phyloP scores from a whole-genome alignment of 1,140 invertebrate species.

The Rhynchophorus ferrugineus region DNA sequence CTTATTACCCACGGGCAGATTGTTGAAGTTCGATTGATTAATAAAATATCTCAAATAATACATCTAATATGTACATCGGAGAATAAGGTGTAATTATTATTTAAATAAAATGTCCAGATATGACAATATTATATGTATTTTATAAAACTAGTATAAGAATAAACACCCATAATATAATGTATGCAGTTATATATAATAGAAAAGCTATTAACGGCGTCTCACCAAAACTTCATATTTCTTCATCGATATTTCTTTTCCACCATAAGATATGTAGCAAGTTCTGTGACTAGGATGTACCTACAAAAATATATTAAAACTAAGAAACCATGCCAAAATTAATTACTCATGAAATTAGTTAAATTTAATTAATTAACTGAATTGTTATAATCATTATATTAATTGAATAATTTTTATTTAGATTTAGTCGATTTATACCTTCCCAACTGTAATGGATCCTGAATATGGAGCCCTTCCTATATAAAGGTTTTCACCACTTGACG shows the following conservation, averaged over 20 bases:
- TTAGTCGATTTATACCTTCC: slow-evolving; percentile 49
- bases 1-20: too few species aligned
- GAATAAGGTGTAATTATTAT: too few species aligned
- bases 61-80: too few species aligned
- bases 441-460: slow-evolving; percentile 56
- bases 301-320: slow-evolving; percentile 3
- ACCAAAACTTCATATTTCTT: slow-evolving; percentile 51
- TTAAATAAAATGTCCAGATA: too few species aligned
- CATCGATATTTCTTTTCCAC: slow-evolving; percentile 52
- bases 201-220: not conserved
- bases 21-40: too few species aligned
- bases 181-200: too few species aligned
- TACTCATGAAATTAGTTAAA: not conserved
- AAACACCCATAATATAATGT: too few species aligned
- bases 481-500: slow-evolving; percentile 51
- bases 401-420: too few species aligned
- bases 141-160: too few species aligned
- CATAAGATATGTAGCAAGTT: slow-evolving; percentile 55
- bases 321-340: too few species aligned
- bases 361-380: not conserved
- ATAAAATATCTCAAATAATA: too few species aligned
- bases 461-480: slow-evolving; percentile 57
- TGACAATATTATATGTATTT: too few species aligned
- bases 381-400: not conserved
- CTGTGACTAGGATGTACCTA: slow-evolving; percentile 14